These are phyloP conservation scores for Gortyna flavago DNA, from an alignment of 2,888 invertebrate genomes.

Conservation along the genomic window DNA sequence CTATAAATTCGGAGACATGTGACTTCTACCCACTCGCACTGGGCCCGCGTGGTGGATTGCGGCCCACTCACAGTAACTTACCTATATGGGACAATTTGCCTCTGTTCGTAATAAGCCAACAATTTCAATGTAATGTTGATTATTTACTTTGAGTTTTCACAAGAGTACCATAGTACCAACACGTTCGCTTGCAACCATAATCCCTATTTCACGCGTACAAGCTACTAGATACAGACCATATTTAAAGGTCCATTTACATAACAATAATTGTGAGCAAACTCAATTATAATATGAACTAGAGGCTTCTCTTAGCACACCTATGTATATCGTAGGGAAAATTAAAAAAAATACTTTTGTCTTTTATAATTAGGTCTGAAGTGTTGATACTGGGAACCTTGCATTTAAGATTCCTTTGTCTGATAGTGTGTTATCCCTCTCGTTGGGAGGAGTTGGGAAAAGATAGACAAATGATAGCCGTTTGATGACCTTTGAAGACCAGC, in stretches of 20 bases:
- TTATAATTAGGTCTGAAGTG: constrained; percentile 50
- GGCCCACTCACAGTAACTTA: no score
- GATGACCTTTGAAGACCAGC: no score
- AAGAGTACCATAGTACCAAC: background rate
- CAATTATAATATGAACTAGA: constrained; percentile 51
- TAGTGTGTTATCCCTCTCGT: background rate
- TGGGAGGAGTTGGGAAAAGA: background rate
- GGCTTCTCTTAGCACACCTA: constrained; percentile 26
- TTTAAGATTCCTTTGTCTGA: constrained; percentile 12
- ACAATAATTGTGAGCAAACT: constrained; percentile 61
- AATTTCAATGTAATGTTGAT: background rate
- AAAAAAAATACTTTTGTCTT: constrained; percentile 51
- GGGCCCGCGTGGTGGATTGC: no score
- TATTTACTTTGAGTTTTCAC: background rate
- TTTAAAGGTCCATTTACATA: constrained; percentile 55
- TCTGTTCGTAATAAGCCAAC: background rate
- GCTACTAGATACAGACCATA: background rate
- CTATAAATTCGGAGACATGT: no score
- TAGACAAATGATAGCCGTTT: no score
- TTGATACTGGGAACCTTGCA: background rate
- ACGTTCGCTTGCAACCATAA: background rate
- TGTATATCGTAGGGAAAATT: constrained; percentile 40
- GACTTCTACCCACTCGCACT: no score
- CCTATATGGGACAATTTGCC: no score
- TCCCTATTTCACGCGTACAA: background rate